Conservation (phyloP, 2,888 invertebrate genomes). For the Chesias legatella region DNA sequence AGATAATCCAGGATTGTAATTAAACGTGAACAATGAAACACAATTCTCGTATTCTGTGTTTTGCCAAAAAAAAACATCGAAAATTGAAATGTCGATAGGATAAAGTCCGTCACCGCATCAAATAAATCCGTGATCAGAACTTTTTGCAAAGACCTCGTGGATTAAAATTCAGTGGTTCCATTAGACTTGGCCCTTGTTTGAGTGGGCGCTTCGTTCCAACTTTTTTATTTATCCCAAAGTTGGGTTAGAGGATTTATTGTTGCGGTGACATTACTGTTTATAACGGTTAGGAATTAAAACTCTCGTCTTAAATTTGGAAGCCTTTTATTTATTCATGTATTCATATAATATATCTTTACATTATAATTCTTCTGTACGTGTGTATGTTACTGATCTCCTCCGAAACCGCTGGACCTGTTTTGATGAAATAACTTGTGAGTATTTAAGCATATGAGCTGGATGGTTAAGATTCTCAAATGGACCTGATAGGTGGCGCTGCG, state of each 20-base stretch:
- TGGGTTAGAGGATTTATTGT: constrained; percentile 1
- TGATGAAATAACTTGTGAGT: too few species aligned
- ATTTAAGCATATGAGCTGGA: too few species aligned
- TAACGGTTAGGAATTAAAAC: too few species aligned
- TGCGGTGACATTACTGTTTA: background rate
- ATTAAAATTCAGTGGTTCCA: constrained; percentile 44
- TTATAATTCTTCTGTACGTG: too few species aligned
- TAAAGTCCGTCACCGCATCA: constrained; percentile 11
- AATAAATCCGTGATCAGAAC: constrained; percentile 31
- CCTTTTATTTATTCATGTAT: too few species aligned
- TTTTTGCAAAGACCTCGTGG: constrained; percentile 30
- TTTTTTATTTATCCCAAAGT: constrained; percentile 25
- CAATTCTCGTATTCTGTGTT: background rate
- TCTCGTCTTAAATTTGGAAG: too few species aligned
- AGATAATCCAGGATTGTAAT: too few species aligned
- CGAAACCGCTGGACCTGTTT: too few species aligned
- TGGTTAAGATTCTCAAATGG: too few species aligned
- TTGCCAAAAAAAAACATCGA: constrained; percentile 5
- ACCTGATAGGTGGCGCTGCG: too few species aligned
- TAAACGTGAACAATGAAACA: background rate
- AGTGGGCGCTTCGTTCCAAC: constrained; percentile 31
- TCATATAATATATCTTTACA: too few species aligned
- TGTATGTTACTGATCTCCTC: too few species aligned
- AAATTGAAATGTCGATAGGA: constrained; percentile 21
- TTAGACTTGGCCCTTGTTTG: constrained; percentile 38